These are phyloP conservation scores for Drosophila insularis DNA, from an alignment of 1,140 invertebrate species.

Conservation along the genomic window DNA sequence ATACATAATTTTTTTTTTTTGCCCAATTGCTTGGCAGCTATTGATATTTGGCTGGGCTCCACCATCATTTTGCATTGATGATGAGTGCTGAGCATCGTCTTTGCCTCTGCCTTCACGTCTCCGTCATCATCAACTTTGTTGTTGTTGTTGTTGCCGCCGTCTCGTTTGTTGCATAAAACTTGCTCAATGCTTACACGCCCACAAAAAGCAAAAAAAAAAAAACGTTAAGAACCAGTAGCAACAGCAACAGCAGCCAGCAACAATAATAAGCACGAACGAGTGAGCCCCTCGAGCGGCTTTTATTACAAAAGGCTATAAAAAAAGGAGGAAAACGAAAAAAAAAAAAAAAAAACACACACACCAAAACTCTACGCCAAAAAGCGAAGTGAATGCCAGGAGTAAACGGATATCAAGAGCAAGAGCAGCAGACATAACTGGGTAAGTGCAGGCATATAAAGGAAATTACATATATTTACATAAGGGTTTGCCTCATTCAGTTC, in stretches of 20 bases:
- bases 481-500: neutral
- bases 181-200: slow-evolving; percentile 75
- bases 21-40: slow-evolving; percentile 66
- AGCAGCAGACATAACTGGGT: slow-evolving; percentile 30
- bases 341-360: neutral
- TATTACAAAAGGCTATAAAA: slow-evolving; percentile 75
- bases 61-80: slow-evolving; percentile 7
- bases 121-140: slow-evolving; percentile 28
- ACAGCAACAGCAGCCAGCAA: slow-evolving; percentile 26
- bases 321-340: slow-evolving; percentile 21
- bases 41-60: slow-evolving; percentile 29
- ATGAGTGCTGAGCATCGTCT: slow-evolving; percentile 4
- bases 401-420: slow-evolving; percentile 54
- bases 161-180: slow-evolving; percentile 77
- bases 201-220: slow-evolving; percentile 36
- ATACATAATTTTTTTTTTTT: slow-evolving; percentile 63
- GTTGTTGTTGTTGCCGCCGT: slow-evolving; percentile 58
- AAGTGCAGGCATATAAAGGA: slow-evolving; percentile 52
- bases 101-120: neutral
- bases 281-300: slow-evolving; percentile 68
- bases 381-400: slow-evolving; percentile 44
- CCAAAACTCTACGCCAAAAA: slow-evolving; percentile 34
- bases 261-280: slow-evolving; percentile 35
- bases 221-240: slow-evolving; percentile 29
- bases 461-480: slow-evolving; percentile 36